These are phyloP conservation scores for Elachura formosa DNA, from an alignment of 2,113 vertebrate genomes.

Conservation along the genomic window DNA sequence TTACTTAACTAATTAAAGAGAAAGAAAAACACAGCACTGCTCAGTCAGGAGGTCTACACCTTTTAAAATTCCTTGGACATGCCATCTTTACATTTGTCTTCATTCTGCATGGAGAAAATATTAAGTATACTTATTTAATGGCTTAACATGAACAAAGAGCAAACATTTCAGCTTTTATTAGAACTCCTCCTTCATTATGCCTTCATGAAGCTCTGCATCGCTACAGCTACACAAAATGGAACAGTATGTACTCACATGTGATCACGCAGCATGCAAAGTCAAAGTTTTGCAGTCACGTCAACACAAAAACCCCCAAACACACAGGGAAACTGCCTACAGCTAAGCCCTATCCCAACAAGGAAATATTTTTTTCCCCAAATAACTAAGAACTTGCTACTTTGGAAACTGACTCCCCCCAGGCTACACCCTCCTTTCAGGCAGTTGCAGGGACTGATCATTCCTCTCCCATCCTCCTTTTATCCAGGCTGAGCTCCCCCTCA, in stretches of 20 bases:
- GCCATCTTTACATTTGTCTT: conserved; percentile 80
- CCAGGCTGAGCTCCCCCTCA: not conserved
- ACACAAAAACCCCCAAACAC: not conserved
- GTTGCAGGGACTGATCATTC: fast-evolving
- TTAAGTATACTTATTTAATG: not conserved
- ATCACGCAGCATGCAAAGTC: not conserved
- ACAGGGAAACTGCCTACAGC: not conserved
- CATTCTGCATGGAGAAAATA: conserved; percentile 70
- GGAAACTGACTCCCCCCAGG: not conserved
- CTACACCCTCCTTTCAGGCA: not conserved
- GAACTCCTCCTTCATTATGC: not conserved
- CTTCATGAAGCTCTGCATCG: not conserved
- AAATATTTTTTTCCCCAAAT: not conserved
- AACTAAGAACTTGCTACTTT: not conserved
- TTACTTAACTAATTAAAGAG: conserved; percentile 65
- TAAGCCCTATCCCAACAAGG: not conserved
- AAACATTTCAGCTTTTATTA: not conserved
- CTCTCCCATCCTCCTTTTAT: not conserved
- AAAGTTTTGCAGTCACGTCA: not conserved
- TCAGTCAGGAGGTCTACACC: conserved; percentile 81
- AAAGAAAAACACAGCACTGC: conserved; percentile 17
- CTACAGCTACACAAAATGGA: not conserved
- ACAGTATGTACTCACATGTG: not conserved
- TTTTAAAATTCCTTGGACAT: conserved; percentile 80
- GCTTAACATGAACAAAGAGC: not conserved